phyloP scores from a whole-genome alignment of 2,113 vertebrate species.

The Verasper variegatus region DNA sequence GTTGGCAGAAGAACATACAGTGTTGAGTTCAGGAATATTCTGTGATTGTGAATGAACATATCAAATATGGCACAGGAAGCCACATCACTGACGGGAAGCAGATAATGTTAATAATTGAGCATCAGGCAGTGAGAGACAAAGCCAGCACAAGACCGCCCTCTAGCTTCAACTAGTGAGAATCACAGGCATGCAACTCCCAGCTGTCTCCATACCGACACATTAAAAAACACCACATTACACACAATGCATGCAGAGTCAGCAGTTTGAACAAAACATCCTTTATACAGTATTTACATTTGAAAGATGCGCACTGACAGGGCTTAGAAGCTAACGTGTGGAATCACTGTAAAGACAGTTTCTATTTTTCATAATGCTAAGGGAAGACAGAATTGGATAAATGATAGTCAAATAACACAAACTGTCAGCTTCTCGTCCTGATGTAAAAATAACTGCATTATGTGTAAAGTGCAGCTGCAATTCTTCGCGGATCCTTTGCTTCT shows the following conservation, averaged over 20 bases:
- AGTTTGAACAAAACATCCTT: slow-evolving; percentile 9
- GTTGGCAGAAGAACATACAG: background rate
- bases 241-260: slow-evolving; percentile 4
- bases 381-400: too few relatives aligned
- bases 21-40: background rate
- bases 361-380: too few relatives aligned
- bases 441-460: background rate
- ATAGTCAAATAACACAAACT: background rate
- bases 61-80: slow-evolving; percentile 33
- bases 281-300: slow-evolving; percentile 64
- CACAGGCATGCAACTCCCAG: slow-evolving; percentile 5
- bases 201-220: background rate
- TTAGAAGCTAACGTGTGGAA: too few relatives aligned
- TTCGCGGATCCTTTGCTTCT: background rate
- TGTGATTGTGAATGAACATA: slow-evolving; percentile 37
- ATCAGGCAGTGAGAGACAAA: slow-evolving; percentile 11
- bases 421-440: background rate
- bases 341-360: too few relatives aligned
- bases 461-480: slow-evolving; percentile 36
- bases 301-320: background rate
- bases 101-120: slow-evolving; percentile 11
- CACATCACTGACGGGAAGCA: slow-evolving; percentile 16
- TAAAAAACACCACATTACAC: slow-evolving; percentile 1
- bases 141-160: slow-evolving; percentile 65
- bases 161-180: slow-evolving; percentile 41